Base-by-base conservation (phyloP, 2,797 vertebrate species). In the Karalla daura region DNA sequence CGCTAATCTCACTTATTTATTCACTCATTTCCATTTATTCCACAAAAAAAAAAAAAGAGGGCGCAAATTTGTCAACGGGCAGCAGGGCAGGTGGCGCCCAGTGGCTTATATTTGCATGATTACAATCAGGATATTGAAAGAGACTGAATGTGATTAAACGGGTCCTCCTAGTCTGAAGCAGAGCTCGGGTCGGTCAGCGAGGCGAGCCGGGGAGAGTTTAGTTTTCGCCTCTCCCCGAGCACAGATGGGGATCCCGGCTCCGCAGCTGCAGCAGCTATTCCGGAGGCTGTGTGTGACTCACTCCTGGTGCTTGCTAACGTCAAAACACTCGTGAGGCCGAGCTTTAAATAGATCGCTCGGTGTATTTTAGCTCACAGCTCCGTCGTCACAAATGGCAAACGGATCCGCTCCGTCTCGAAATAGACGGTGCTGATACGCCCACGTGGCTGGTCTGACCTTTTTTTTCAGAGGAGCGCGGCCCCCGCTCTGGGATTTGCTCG, bases 231-330 rank as follows among this genome's bases (percentile, higher is more conserved):
- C 74, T 70, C 80, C 49, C 49, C 71, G 74, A 76, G 59, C 84
- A 79, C 68, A 81, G 75, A 87, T 77, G 86, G 86, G 70, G 75
- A 86, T 83, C 76, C 81, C 76, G 52, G 70, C 49, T 47, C 59
- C 67, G 73, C 85, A 86, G 83, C 83, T 84, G 79, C 79, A 65
- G 74, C 68, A 74, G 70, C 85, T 90, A 87, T 89, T 90, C 81
- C 67, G 60, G 76, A 78, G 65, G 69, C 68, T 70, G 45, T 18
- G 76, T 72, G 75, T 92, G 90, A 92, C 86, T 93, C 92, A 89
- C 80, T 55, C 66, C 14, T 24, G 71, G 76, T 51, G 83, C 73
- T 59, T 74, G n/a, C 50, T 69, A 77, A 88, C 75, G 79, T 89
- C 88, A 83, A 82, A 81, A 77, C 83, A 78, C 82, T 71, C 23